Conservation (phyloP, 2,797 vertebrate species). For the Anisognathus igniventris region DNA sequence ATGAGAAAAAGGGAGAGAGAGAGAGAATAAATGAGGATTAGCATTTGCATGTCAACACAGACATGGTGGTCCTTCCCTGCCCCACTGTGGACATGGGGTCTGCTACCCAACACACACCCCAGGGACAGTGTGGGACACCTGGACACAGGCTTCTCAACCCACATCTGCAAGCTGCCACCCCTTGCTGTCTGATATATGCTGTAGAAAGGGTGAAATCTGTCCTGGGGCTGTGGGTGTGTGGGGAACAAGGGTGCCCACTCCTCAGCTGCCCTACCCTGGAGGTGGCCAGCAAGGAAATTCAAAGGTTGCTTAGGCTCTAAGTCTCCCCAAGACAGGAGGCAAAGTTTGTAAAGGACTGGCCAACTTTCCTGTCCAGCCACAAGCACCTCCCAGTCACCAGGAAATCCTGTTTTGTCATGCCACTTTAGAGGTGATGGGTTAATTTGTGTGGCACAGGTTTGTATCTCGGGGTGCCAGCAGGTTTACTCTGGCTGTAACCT, state of each 20-base stretch:
- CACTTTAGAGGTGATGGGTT: not conserved
- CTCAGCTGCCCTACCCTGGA: not conserved
- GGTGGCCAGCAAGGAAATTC: not conserved
- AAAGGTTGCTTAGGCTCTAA: not conserved
- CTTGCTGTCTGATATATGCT: not conserved
- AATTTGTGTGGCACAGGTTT: not conserved
- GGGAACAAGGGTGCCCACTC: accelerated
- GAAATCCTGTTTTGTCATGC: not conserved
- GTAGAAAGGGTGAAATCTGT: not conserved
- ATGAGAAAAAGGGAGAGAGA: not conserved
- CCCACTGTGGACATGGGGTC: not conserved
- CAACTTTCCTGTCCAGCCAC: not conserved
- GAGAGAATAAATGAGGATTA: slow-evolving; percentile 22
- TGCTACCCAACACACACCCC: not conserved
- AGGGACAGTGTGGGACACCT: not conserved
- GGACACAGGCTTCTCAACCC: not conserved
- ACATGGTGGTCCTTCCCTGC: not conserved
- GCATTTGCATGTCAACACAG: not conserved
- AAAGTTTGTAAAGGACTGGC: not conserved
- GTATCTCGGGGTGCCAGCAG: accelerated
- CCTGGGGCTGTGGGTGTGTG: accelerated
- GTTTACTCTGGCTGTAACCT: not conserved
- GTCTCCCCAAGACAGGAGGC: not conserved
- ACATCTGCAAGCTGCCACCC: not conserved
- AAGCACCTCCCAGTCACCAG: not conserved